A percentile compares a stretch with the other conserved stretches of the same genome.
Conservation (phyloP, 2,888 invertebrate species). For the Tenthredo distinguenda region DNA sequence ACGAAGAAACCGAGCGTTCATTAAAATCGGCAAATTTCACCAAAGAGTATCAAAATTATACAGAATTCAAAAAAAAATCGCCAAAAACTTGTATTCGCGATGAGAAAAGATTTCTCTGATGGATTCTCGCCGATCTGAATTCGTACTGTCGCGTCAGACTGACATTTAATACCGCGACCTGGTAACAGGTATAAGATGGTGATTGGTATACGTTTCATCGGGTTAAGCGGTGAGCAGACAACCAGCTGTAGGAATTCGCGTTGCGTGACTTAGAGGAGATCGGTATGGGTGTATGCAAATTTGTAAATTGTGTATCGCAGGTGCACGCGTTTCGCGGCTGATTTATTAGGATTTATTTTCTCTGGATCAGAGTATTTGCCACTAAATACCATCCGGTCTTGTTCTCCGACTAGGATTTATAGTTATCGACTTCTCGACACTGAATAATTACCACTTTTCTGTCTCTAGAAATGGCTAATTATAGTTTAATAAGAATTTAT, state of each 20-base stretch:
- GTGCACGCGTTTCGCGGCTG: neutral
- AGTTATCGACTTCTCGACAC: too few species aligned
- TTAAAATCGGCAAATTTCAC: too few species aligned
- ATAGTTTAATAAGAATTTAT: too few species aligned
- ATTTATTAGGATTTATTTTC: too few species aligned
- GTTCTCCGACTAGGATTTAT: too few species aligned
- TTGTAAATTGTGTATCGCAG: neutral
- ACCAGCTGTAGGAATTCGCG: conserved; percentile 44
- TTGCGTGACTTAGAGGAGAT: conserved; percentile 44
- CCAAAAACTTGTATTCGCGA: too few species aligned
- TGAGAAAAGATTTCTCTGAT: neutral
- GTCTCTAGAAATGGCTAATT: too few species aligned
- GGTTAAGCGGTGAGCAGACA: conserved; percentile 49
- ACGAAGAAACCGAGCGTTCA: too few species aligned
- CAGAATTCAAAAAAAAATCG: neutral
- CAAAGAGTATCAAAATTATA: neutral
- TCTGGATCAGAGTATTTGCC: too few species aligned
- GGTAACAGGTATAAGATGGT: conserved; percentile 41
- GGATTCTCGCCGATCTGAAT: neutral
- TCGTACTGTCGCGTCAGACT: neutral
- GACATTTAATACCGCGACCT: conserved; percentile 45
- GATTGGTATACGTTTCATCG: conserved; percentile 50
- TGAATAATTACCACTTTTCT: too few species aligned
- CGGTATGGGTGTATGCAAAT: neutral
- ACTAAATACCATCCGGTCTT: too few species aligned